Conservation (phyloP, 2,888 invertebrate species). For the Oscheius sp. region DNA sequence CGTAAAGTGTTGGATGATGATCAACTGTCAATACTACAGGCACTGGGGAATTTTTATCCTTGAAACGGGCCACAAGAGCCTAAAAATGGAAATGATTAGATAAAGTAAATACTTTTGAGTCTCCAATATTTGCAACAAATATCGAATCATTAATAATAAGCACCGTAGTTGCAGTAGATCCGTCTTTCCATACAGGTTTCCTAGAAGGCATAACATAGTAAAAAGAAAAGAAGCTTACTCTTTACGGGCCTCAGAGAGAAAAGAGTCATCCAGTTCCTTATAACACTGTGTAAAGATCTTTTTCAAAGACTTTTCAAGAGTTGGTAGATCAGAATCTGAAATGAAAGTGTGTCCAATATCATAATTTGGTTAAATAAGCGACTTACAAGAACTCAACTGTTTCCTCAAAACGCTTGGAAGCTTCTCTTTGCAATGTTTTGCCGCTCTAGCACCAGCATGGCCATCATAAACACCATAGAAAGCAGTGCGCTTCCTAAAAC, state of each 20-base stretch:
- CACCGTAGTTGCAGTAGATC: slow-evolving; percentile 74
- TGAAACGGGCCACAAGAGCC: slow-evolving; percentile 43
- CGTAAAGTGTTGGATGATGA: slow-evolving; percentile 73
- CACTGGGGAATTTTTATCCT: slow-evolving; percentile 30
- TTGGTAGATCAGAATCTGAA: slow-evolving; percentile 37
- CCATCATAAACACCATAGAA: slow-evolving; percentile 74
- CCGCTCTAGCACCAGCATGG: slow-evolving; percentile 73
- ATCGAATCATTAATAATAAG: slow-evolving; percentile 73
- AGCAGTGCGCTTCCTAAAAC: slow-evolving; percentile 52
- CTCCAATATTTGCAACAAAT: slow-evolving; percentile 74
- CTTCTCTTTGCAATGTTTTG: slow-evolving; percentile 71
- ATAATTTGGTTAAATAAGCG: too few species aligned
- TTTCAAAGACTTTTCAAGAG: slow-evolving; percentile 72
- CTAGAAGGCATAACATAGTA: slow-evolving; percentile 57
- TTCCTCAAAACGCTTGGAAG: slow-evolving; percentile 70
- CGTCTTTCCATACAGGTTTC: slow-evolving; percentile 75
- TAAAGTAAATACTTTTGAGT: slow-evolving; percentile 71
- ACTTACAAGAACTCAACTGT: slow-evolving; percentile 69
- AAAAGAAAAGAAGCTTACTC: slow-evolving; percentile 67
- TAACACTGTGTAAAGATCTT: slow-evolving; percentile 72
- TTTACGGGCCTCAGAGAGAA: slow-evolving; percentile 72
- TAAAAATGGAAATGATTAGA: too few species aligned
- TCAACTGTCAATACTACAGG: slow-evolving; percentile 72
- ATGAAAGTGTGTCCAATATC: too few species aligned
- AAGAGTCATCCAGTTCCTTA: slow-evolving; percentile 74